Base-by-base conservation (phyloP, 2,113 vertebrate genomes). In the Antigone vipio region DNA sequence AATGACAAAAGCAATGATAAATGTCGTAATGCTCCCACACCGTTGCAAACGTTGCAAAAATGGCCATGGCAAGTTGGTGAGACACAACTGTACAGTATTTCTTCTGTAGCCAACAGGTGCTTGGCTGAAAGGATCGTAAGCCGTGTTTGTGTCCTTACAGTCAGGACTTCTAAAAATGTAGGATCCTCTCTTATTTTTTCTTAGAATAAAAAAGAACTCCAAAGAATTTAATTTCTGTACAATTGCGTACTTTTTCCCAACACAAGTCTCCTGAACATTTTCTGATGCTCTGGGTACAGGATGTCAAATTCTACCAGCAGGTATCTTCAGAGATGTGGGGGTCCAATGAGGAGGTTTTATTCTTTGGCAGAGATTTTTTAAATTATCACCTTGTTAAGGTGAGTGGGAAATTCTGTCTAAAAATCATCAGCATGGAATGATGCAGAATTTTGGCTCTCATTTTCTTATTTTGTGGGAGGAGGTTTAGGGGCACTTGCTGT, bases 401-500 rank as follows among this genome's bases (percentile, higher is more conserved):
- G 86, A 94, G 67, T 68, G 88, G 93, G 92, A 93, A 86, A 86
- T 81, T 80, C 85, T 92, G 60, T 67, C 93, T 89, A 72, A 96
- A 88, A 91, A 29, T 58, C 69, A 60, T 44, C 15, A 17, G 30
- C 0, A 1, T 80, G 49, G 80, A 94, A 85, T 32, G 62, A 86
- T 26, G 79, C 40, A 58, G 80, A 78, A 53, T 64, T 86, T 81
- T 64, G 82, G 53, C 73, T 80, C 50, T 86, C 42, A 17, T 68
- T 93, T 81, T 89, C 53, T 75, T 81, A 44, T 81, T 72, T 59
- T 90, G 64, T 83, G 59, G 74, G 88, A 92, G 63, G 49, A 58
- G 50, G 67, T 58, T 92, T 58, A 49, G 71, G 40, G 35, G 67
- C 29, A 20, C 50, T 88, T 95, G 74, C 18, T 82, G 45, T 64